Conservation (phyloP, 2,113 vertebrate species). For the Zapornia atra region DNA sequence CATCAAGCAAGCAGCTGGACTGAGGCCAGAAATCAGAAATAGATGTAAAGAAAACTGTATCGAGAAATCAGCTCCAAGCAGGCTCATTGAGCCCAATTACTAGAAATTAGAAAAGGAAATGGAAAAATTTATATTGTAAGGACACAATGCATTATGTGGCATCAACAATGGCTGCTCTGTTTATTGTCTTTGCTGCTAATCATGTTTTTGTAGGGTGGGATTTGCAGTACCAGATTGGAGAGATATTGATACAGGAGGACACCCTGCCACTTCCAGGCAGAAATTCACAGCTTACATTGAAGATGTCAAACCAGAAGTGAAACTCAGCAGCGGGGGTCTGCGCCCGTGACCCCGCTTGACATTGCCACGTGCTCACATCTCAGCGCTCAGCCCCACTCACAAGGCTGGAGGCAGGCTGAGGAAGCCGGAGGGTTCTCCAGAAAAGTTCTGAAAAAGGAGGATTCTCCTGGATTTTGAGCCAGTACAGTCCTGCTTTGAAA, state of each 20-base stretch:
- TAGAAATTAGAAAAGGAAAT: slow-evolving; percentile 64
- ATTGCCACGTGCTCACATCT: not conserved
- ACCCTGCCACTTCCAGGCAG: not conserved
- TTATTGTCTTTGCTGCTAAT: not conserved
- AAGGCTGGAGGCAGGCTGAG: not conserved
- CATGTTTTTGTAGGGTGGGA: not conserved
- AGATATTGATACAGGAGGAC: not conserved
- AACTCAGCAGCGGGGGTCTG: not conserved
- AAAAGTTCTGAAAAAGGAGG: not conserved
- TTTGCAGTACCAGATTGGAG: not conserved
- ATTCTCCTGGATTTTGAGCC: not conserved
- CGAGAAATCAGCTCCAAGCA: slow-evolving; percentile 44
- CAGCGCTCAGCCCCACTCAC: not conserved
- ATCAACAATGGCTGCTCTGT: not conserved
- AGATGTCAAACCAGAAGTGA: not conserved
- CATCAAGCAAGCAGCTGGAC: slow-evolving; percentile 67
- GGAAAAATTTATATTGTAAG: slow-evolving; percentile 29
- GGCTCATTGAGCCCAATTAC: slow-evolving; percentile 63
- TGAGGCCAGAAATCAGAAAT: slow-evolving; percentile 44
- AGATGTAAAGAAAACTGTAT: slow-evolving; percentile 58
- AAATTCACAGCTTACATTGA: not conserved
- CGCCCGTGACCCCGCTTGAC: not conserved
- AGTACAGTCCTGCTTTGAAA: not conserved
- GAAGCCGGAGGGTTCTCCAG: not conserved
- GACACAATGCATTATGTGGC: not conserved